These are phyloP conservation scores for Drosophila gunungcola DNA, from an alignment of 1,140 invertebrate species.

Conservation along the genomic window DNA sequence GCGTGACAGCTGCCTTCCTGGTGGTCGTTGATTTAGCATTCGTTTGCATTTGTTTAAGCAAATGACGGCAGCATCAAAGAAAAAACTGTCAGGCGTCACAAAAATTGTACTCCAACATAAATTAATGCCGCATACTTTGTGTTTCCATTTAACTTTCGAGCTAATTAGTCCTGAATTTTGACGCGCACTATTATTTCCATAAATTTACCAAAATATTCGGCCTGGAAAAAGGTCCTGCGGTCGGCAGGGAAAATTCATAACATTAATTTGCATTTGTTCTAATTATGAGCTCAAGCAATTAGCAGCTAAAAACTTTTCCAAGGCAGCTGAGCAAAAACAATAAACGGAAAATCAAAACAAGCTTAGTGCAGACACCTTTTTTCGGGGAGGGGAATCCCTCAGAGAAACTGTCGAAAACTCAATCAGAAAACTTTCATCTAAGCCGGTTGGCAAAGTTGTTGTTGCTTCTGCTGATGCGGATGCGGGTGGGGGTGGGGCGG, in stretches of 20 bases:
- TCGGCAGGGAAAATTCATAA: conserved; percentile 14
- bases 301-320: conserved; percentile 48
- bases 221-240: conserved; percentile 27
- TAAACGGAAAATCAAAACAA: conserved; percentile 62
- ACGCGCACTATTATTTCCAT: conserved; percentile 62
- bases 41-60: conserved; percentile 57
- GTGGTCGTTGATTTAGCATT: conserved; percentile 34
- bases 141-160: conserved; percentile 46
- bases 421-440: conserved; percentile 74
- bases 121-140: conserved; percentile 34
- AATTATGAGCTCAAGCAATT: conserved; percentile 72
- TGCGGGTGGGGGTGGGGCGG: not conserved
- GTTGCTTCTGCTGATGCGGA: conserved; percentile 15
- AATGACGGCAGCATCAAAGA: conserved; percentile 23
- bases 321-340: conserved; percentile 51
- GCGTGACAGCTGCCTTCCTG: conserved; percentile 15
- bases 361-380: conserved; percentile 60
- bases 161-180: conserved; percentile 71
- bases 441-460: conserved; percentile 63
- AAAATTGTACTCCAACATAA: conserved; percentile 32
- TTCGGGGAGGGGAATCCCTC: conserved; percentile 10
- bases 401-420: conserved; percentile 62
- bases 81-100: conserved; percentile 32
- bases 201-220: conserved; percentile 37
- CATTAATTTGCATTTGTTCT: conserved; percentile 52